Evolutionary conservation across 1,140 invertebrate species (phyloP).

Genomic region (Drosophila tristis): DNA sequence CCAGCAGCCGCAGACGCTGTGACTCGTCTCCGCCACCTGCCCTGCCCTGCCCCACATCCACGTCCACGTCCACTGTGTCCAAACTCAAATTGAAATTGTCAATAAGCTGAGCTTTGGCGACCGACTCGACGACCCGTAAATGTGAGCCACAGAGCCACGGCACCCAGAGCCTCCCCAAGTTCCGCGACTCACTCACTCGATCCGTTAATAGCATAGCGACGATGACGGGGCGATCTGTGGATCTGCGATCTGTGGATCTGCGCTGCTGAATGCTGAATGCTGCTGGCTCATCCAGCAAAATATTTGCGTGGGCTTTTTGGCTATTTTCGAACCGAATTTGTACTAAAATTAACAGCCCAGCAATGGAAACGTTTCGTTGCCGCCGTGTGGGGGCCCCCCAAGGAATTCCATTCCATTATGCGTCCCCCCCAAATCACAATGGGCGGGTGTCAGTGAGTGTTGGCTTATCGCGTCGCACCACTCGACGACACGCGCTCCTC

Average conservation of each 20-base stretch:
- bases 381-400: conserved; percentile 24
- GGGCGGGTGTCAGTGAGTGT: conserved; percentile 40
- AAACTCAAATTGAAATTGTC: conserved; percentile 78
- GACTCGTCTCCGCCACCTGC: conserved; percentile 23
- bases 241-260: background rate
- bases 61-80: background rate
- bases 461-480: conserved; percentile 7
- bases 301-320: conserved; percentile 69
- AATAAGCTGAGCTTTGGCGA: conserved; percentile 54
- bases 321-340: conserved; percentile 70
- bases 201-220: conserved; percentile 72
- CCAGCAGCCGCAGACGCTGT: conserved; percentile 34
- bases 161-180: conserved; percentile 22
- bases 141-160: conserved; percentile 32
- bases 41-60: background rate
- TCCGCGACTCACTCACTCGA: conserved; percentile 23
- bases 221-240: conserved; percentile 48
- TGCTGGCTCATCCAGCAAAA: conserved; percentile 27
- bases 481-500: conserved; percentile 15
- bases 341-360: conserved; percentile 68
- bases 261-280: no score
- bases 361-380: conserved; percentile 55
- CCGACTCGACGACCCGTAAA: conserved; percentile 68
- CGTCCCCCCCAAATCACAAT: conserved; percentile 25
- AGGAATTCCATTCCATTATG: conserved; percentile 53